Evolutionary conservation across 2,888 invertebrate genomes (phyloP).

Genomic region (Polyommatus iphigenia): DNA sequence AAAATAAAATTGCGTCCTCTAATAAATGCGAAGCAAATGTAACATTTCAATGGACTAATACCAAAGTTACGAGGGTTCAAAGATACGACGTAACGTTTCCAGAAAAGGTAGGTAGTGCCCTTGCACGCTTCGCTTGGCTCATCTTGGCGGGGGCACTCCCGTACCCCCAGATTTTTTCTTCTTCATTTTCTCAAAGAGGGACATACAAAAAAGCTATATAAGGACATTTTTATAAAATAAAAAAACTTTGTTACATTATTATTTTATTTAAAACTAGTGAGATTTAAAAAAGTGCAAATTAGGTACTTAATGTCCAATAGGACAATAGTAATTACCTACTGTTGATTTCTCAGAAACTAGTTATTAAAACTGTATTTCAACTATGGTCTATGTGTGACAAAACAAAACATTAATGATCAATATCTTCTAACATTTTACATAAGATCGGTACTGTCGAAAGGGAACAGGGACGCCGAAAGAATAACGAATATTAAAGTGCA

Average conservation of each 20-base stretch:
- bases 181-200: too few species aligned
- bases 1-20: too few species aligned
- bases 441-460: background rate
- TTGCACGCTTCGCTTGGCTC: too few species aligned
- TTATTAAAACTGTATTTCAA: constrained; percentile 16
- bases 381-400: background rate
- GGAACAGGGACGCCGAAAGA: background rate
- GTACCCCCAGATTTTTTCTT: too few species aligned
- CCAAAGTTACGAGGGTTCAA: too few species aligned
- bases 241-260: constrained; percentile 38
- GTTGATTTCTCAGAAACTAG: background rate
- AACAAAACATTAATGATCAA: background rate
- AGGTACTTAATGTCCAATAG: constrained; percentile 22
- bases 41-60: too few species aligned
- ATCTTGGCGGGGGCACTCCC: too few species aligned
- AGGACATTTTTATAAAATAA: constrained; percentile 20
- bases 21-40: too few species aligned
- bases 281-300: constrained; percentile 73
- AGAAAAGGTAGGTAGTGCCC: too few species aligned
- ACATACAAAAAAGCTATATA: background rate
- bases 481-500: background rate
- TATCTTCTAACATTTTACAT: background rate
- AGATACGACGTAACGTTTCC: too few species aligned
- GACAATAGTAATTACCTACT: constrained; percentile 12
- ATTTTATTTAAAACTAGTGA: constrained; percentile 51